Evolutionary conservation across 2,888 invertebrate genomes (phyloP), one percentile per base, ranked within the genome.

Genomic region (Nymphalis polychloros): DNA sequence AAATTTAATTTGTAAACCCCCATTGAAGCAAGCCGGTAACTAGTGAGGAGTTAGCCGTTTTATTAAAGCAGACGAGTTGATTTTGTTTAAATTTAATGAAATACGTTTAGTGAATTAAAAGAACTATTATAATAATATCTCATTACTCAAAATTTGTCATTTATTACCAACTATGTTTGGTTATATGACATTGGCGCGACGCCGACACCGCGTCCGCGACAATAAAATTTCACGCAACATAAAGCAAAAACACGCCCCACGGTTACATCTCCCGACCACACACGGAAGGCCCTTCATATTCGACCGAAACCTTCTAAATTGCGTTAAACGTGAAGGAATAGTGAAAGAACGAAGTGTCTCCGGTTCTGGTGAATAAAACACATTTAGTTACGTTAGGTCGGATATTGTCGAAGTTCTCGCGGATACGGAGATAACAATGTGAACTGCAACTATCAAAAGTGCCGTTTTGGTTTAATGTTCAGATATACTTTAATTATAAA

Each of bases 201-300:
- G 78, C 76, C 77, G 78, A 65, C 81, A 81, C 78, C 81, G 78
- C 81, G 83, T 82, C 81, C 81, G 82, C 82, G 88, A 84, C 89
- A 80, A 84, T 92, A 92, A 92, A 91, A 92, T 93, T 93, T 90
- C 90, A 93, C 92, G 91, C 86, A 79, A 85, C 91, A 92, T 92
- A 92, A 92, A 93, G 86, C 90, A 92, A 93, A 92, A 93, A 92
- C 91, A 92, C 90, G 88, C 90, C 89, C 90, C 83, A 82, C 84
- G 84, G 86, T 86, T 84, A 84, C 80, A 81, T 79, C 82, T 78
- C 80, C 79, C 79, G 72, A 78, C 90, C 88, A 89, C 69, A 71
- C 55, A 79, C 81, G 70, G 74, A 73, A 76, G 89, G 85, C 70
- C 88, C 76, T 70, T 71, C 71, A 75, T 70, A 52, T 71, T 67